Conservation (phyloP, 2,113 vertebrate species). For the Pseudopodoces humilis region DNA sequence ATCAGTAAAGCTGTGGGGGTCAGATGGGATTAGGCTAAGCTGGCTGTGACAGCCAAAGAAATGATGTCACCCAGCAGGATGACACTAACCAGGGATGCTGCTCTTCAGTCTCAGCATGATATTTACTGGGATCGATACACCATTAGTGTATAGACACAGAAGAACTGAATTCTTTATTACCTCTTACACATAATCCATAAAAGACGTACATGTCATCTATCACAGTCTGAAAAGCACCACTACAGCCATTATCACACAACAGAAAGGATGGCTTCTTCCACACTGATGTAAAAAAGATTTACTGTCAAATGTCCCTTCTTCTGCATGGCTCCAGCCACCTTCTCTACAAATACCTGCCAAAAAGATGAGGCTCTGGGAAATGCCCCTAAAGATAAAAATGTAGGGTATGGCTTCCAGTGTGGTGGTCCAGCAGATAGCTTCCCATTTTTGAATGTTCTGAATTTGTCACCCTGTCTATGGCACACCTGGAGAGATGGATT, state of each 20-base stretch:
- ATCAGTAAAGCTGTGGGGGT: neutral
- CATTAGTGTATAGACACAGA: neutral
- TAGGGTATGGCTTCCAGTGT: neutral
- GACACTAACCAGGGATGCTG: neutral
- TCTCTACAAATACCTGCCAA: neutral
- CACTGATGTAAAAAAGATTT: neutral
- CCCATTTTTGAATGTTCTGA: neutral
- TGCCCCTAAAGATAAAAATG: neutral
- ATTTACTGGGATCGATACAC: neutral
- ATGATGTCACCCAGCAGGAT: neutral
- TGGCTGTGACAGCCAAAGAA: neutral
- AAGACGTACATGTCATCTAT: neutral
- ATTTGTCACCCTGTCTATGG: neutral
- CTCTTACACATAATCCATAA: neutral
- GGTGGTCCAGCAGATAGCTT: neutral
- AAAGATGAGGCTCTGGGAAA: neutral
- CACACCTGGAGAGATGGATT: neutral
- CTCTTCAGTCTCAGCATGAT: neutral
- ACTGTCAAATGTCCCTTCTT: neutral
- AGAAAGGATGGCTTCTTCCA: neutral
- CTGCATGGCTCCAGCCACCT: neutral
- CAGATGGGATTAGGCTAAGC: neutral
- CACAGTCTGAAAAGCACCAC: neutral
- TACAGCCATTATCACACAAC: neutral
- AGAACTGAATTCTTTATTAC: neutral